Evolutionary conservation across 2,113 vertebrate species (phyloP).

Genomic region (Lagopus muta): DNA sequence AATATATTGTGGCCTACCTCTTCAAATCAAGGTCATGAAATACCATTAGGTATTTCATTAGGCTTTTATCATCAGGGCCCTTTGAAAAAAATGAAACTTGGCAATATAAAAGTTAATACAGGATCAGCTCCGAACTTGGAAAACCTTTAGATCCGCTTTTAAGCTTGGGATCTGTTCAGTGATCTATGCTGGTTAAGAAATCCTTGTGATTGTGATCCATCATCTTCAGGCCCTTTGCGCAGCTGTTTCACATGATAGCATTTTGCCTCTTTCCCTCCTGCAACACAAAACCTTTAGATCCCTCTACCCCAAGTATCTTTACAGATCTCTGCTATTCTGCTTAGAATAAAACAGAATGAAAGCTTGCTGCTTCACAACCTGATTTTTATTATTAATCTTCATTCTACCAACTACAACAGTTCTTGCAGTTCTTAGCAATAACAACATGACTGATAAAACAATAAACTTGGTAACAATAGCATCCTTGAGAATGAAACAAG

Average conservation of each 20-base stretch:
- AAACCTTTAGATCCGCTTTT: background rate
- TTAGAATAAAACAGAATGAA: background rate
- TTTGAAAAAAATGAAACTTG: background rate
- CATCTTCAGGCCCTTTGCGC: background rate
- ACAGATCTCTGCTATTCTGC: background rate
- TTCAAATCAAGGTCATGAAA: too few species aligned
- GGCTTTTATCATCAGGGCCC: background rate
- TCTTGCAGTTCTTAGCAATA: background rate
- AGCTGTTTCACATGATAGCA: fast-evolving
- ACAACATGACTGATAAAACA: background rate
- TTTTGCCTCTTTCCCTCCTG: fast-evolving
- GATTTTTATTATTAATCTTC: background rate
- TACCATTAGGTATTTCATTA: too few species aligned
- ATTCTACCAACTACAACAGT: background rate
- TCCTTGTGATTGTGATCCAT: background rate
- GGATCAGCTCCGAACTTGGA: background rate
- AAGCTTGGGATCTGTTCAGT: background rate
- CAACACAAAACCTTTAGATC: background rate
- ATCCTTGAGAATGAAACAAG: background rate
- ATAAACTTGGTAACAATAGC: background rate
- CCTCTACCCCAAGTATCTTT: background rate
- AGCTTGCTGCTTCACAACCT: background rate
- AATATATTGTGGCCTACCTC: too few species aligned
- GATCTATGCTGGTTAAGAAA: background rate
- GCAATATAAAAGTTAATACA: background rate